A percentile compares a stretch with the other conserved stretches of the same genome.
Conservation (phyloP, 2,888 invertebrate species). For the Deilephila porcellus region DNA sequence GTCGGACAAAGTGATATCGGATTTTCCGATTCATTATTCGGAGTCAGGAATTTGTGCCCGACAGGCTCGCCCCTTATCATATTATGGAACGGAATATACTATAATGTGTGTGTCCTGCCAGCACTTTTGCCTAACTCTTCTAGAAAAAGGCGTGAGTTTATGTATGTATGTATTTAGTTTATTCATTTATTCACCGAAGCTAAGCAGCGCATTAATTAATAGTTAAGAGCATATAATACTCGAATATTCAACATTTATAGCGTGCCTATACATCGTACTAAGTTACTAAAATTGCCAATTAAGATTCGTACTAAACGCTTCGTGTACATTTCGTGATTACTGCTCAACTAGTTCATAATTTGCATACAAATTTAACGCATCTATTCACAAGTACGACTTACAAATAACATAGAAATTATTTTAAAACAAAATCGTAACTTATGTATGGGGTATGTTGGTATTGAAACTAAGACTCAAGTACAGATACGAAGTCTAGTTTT, state of each 20-base stretch:
- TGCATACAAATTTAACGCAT: conserved; percentile 10
- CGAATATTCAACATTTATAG: background rate
- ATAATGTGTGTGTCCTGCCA: no score
- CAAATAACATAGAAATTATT: background rate
- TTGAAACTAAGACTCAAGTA: no score
- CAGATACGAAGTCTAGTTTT: no score
- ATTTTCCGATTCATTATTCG: no score
- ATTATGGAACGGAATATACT: no score
- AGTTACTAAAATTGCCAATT: conserved; percentile 7
- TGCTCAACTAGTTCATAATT: conserved; percentile 20
- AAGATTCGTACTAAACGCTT: conserved; percentile 23
- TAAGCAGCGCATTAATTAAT: background rate
- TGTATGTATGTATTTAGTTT: background rate
- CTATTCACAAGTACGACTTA: background rate
- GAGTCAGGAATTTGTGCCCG: no score
- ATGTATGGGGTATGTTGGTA: no score
- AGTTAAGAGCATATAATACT: background rate
- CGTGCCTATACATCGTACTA: background rate
- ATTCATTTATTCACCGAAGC: background rate
- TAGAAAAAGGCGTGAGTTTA: no score
- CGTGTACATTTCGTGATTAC: conserved; percentile 11
- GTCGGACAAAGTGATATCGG: no score
- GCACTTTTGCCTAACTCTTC: no score
- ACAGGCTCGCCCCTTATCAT: no score
- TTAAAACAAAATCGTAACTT: no score